Base-by-base conservation (phyloP, 2,113 vertebrate species). In the Pycnonotus jocosus region DNA sequence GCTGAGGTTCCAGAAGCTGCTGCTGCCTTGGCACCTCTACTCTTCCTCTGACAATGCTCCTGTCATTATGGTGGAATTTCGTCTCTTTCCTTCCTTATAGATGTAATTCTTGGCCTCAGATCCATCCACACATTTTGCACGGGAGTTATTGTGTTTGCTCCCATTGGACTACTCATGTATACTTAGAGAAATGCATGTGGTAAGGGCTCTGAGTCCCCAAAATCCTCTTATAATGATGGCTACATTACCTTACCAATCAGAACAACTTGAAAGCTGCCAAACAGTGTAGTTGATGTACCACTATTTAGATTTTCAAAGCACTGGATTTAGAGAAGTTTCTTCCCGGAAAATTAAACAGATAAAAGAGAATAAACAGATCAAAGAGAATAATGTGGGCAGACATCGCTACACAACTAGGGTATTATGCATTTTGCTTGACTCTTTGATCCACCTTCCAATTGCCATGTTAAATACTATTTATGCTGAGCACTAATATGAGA, bases 61-160 rank as follows among this genome's bases (percentile, higher is more conserved):
- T 81, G 48, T 76, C n/a, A 79, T 64, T 91, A 54, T 12, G 76
- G 66, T 86, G 88, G 90, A 91, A 94, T 85, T 95, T 95, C 61
- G 61, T 84, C 47, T 80, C n/a, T 91, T 88, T 71, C 14, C 9
- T 83, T 19, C 81, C 31, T 78, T 92, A 45, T 14, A 57, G 8
- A 5, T 79, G 23, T 50, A 71, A 80, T 56, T 54, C 58, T 89
- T 93, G 73, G 45, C 69, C n/a, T 61, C 30, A 44, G 31, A 70
- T 62, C 10, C 45, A 88, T 76, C n/a, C 38, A 53, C 70, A 91
- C 19, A 25, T 79, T 91, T 91, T 54, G 10, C 30, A 66, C 42
- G 23, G 50, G 25, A 79, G 45, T 45, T 76, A 25, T 0, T 10
- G 0, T 51, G 35, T 82, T 92, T 76, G 30, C 6, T 72, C 6